Conservation (phyloP, 2,888 invertebrate species). For the Limnephilus lunatus region DNA sequence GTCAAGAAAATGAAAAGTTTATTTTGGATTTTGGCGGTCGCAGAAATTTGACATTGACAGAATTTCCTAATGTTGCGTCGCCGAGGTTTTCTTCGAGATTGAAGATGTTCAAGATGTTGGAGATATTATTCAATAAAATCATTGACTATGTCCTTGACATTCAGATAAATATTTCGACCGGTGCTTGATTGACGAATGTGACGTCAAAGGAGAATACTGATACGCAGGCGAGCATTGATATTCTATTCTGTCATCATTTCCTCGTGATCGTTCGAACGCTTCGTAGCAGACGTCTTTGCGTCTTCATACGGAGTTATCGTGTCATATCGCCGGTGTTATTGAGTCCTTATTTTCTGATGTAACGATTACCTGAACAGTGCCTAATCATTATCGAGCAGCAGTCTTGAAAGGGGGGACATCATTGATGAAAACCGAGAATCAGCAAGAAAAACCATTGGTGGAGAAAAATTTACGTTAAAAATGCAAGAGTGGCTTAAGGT, state of each 20-base stretch:
- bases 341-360: not conserved
- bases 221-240: not conserved
- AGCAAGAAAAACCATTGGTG: not conserved
- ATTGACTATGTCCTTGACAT: constrained; percentile 19
- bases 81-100: not conserved
- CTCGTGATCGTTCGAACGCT: not conserved
- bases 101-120: not conserved
- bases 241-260: not conserved
- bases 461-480: not conserved
- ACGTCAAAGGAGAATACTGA: constrained; percentile 14
- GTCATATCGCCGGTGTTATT: not conserved
- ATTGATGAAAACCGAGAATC: not conserved
- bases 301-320: not conserved
- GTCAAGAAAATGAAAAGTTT: not conserved
- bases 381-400: not conserved
- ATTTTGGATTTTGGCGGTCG: not conserved
- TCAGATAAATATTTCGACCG: constrained; percentile 9
- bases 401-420: not conserved
- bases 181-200: constrained; percentile 30
- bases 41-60: constrained; percentile 4
- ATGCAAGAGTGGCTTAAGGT: constrained; percentile 80
- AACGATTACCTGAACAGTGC: not conserved
- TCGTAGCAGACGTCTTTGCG: not conserved
- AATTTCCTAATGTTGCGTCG: constrained; percentile 6
- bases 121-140: constrained; percentile 9